phyloP scores from a whole-genome alignment of 1,140 invertebrate genomes.

The Steinernema feltiae region DNA sequence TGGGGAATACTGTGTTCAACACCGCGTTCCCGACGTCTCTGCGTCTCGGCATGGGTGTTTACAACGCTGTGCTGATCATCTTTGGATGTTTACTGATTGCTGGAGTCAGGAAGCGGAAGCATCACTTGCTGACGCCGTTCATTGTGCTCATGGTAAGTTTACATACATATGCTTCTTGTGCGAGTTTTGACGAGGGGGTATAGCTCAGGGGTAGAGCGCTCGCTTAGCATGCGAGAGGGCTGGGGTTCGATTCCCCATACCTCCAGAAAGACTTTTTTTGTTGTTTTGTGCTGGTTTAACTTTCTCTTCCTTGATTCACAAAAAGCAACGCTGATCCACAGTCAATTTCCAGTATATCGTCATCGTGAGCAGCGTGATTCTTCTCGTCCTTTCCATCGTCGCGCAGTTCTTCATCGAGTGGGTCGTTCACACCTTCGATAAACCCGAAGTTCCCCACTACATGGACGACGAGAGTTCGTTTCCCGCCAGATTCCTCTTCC shows the following conservation, averaged over 20 bases:
- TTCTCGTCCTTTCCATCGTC: background rate
- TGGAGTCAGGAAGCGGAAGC: background rate
- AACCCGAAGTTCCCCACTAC: background rate
- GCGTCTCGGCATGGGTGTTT: background rate
- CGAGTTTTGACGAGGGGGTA: no score
- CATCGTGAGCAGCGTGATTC: background rate
- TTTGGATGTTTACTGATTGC: background rate
- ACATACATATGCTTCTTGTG: background rate
- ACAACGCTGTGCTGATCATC: constrained; percentile 4
- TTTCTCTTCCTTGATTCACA: no score
- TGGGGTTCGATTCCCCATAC: background rate
- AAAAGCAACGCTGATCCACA: no score
- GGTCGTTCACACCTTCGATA: background rate
- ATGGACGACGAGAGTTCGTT: background rate
- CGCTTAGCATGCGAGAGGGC: no score
- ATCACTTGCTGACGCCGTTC: background rate
- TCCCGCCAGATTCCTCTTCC: background rate
- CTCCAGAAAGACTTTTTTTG: background rate
- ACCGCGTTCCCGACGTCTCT: background rate
- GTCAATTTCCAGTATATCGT: background rate
- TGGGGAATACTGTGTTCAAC: background rate
- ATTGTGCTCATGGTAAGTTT: background rate
- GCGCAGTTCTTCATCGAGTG: background rate
- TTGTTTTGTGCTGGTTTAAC: no score
- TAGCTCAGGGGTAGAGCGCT: no score